A percentile compares a stretch with the other conserved stretches of the same genome.
Conservation (phyloP, 2,113 vertebrate species). For the Mormoops blainvillei region DNA sequence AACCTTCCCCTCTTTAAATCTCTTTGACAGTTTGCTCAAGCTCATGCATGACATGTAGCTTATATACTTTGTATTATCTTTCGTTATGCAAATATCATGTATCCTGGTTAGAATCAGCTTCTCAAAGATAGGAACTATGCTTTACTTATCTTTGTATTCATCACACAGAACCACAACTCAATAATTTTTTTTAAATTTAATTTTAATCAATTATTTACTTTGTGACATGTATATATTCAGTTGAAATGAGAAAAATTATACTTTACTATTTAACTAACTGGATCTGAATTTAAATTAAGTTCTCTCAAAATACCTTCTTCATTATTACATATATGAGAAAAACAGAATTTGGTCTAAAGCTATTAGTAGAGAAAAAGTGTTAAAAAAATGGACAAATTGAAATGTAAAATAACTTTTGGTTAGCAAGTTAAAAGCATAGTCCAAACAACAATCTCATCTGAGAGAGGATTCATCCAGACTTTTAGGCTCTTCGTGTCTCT, state of each 20-base stretch:
- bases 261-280: not conserved
- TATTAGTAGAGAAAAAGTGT: not conserved
- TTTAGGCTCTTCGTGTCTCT: constrained; percentile 10
- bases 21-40: not conserved
- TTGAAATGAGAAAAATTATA: not conserved
- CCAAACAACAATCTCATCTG: constrained; percentile 39
- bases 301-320: not conserved
- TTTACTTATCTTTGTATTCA: not conserved
- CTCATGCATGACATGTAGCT: not conserved
- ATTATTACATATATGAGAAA: not conserved
- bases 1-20: not conserved
- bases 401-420: not conserved
- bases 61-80: not conserved
- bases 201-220: constrained; percentile 2
- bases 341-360: not conserved
- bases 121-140: not conserved
- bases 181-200: not conserved
- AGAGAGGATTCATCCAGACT: constrained; percentile 20
- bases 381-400: not conserved
- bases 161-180: not conserved
- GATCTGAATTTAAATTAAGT: constrained; percentile 18
- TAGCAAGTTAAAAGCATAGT: not conserved
- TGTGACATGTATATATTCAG: not conserved
- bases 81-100: not conserved
- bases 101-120: not conserved